phyloP scores from a whole-genome alignment of 2,888 invertebrate species.

The Phyto melanocephala region DNA sequence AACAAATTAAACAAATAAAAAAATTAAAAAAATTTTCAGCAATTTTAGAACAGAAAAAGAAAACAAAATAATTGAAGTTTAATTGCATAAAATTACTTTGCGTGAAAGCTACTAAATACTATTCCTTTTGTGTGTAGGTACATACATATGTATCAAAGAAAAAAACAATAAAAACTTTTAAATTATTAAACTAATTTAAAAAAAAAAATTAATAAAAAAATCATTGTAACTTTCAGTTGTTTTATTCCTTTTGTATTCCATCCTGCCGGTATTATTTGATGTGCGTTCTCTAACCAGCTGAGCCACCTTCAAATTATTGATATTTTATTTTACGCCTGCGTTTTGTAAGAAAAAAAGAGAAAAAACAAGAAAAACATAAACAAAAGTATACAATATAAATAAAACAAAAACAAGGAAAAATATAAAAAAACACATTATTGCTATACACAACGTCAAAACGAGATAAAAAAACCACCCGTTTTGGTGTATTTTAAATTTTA shows the following conservation, averaged over 20 bases:
- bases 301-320: conserved; percentile 62
- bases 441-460: not conserved
- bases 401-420: not conserved
- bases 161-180: conserved; percentile 15
- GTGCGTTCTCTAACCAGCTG: conserved; percentile 43
- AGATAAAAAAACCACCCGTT: not conserved
- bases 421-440: not conserved
- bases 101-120: conserved; percentile 8
- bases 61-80: not conserved
- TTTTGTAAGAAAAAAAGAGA: conserved; percentile 21
- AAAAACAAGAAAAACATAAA: not conserved
- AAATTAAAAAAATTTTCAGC: not conserved
- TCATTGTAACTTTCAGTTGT: not conserved
- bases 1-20: too few relatives aligned
- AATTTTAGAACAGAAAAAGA: not conserved
- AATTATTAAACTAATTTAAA: not conserved
- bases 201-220: conserved; percentile 11
- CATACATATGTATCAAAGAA: not conserved
- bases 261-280: conserved; percentile 55
- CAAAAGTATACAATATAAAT: not conserved
- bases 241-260: not conserved
- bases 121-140: not conserved
- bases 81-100: not conserved
- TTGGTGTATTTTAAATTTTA: not conserved
- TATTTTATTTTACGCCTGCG: conserved; percentile 55